Evolutionary conservation across 2,797 vertebrate genomes (phyloP), one percentile per base, ranked within the genome.

Genomic region (Pseudocheirus occidentalis): DNA sequence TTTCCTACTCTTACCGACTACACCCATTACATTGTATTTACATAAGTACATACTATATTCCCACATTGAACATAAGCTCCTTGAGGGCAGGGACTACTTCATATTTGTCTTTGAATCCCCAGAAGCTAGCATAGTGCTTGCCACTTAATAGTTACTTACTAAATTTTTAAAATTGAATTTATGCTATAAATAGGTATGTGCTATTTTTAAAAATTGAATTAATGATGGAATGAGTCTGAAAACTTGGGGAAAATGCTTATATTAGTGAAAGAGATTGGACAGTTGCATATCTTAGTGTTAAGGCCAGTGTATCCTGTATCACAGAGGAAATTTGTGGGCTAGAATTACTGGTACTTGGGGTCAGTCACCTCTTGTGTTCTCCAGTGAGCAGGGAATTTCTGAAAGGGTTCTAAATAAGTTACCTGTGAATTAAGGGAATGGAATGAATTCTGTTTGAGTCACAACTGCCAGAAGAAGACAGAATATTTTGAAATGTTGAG

Each of bases 211-310:
- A 66, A 24, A 73, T 73, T 46, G 40, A 40, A 81, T 46, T 81
- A 2, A 87, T 46, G 34, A 73, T 40, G 34, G 34, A 73, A 7
- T 34, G 16, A 92, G 54, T n/a, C 9, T 34, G 66, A 4, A 58
- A 28, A 56, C 52, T 90, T 62, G 53, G 55, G 94, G 29, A 96
- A 95, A 94, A 62, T 94, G n/a, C 91, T 7, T 31, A 54, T 54
- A 95, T 95, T 93, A 87, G 55, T 66, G 92, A 90, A 58, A 96
- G 87, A 56, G 12, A 9, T 94, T 97, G 91, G 55, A 40, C 91
- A 91, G 0, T 21, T 3, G 81, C 7, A 56, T 94, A 81, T 95
- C 89, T 90, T 62, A 95, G 40, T 90, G 31, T 52, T 90, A 92
- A 93, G 95, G n/a, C 40, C 52, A 62, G 14, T 92, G n/a, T 27